These are phyloP conservation scores for Stenopsyche tienmushanensis DNA, from an alignment of 1,140 invertebrate genomes.

Conservation along the genomic window DNA sequence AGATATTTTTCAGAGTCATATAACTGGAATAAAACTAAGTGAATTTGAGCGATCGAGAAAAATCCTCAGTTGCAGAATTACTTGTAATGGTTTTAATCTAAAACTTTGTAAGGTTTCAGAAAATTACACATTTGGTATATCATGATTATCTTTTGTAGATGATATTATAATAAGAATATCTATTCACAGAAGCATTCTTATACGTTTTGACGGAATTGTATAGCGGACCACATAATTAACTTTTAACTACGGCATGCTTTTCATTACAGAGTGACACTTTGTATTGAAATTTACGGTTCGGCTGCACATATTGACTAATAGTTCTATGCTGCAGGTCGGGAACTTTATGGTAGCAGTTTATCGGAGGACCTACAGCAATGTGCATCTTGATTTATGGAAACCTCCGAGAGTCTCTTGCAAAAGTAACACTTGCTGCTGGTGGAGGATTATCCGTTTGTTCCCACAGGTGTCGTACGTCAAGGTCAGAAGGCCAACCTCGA, in stretches of 20 bases:
- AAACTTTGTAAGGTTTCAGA: too few species aligned
- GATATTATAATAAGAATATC: too few species aligned
- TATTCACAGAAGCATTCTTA: too few species aligned
- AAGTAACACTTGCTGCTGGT: constrained; percentile 2
- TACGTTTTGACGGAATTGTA: too few species aligned
- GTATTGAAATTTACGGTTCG: not conserved
- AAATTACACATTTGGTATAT: too few species aligned
- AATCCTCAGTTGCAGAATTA: too few species aligned
- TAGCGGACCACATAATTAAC: too few species aligned
- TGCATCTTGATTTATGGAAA: constrained; percentile 10
- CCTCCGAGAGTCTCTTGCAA: not conserved
- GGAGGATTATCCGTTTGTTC: constrained; percentile 21
- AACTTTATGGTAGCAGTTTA: constrained; percentile 6
- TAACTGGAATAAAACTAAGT: not conserved
- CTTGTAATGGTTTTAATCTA: too few species aligned
- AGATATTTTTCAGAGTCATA: not conserved
- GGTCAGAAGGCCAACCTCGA: constrained; percentile 36
- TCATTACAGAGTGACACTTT: not conserved
- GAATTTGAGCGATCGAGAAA: too few species aligned
- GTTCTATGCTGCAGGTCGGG: not conserved
- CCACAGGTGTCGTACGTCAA: constrained; percentile 39
- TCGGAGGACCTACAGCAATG: constrained; percentile 15
- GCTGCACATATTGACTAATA: not conserved
- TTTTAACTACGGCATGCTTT: too few species aligned
- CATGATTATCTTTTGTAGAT: too few species aligned